phyloP scores from a whole-genome alignment of 2,888 invertebrate genomes.

The Brassicogethes aeneus region DNA sequence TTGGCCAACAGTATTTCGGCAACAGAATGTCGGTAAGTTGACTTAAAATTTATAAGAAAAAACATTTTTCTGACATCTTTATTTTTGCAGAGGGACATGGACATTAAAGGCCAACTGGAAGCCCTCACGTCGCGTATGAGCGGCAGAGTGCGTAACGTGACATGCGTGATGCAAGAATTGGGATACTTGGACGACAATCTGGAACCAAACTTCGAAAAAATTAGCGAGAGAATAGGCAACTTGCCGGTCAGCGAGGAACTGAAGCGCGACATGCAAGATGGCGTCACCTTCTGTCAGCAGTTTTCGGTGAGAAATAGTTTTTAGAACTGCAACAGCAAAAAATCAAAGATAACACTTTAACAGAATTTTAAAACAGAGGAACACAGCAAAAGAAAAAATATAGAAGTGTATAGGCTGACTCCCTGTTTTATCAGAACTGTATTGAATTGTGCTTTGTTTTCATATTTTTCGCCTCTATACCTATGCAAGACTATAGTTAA shows the following conservation, averaged over 20 bases:
- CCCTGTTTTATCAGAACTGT: too few relatives aligned
- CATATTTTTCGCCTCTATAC: too few relatives aligned
- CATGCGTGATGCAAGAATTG: slow-evolving; percentile 63
- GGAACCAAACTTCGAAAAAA: slow-evolving; percentile 57
- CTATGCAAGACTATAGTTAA: too few relatives aligned
- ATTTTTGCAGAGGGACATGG: slow-evolving; percentile 48
- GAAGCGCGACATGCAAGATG: slow-evolving; percentile 56
- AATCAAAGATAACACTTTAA: too few relatives aligned
- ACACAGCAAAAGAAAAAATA: too few relatives aligned
- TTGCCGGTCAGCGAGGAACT: slow-evolving; percentile 54
- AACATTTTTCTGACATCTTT: neutral
- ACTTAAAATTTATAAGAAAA: slow-evolving; percentile 1
- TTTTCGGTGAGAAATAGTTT: slow-evolving; percentile 61
- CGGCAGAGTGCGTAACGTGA: slow-evolving; percentile 51
- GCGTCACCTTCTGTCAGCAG: slow-evolving; percentile 58
- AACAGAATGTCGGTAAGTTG: slow-evolving; percentile 50
- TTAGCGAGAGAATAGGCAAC: slow-evolving; percentile 51
- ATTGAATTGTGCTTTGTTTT: too few relatives aligned
- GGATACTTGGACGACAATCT: slow-evolving; percentile 58
- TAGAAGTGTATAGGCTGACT: too few relatives aligned
- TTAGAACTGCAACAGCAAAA: too few relatives aligned
- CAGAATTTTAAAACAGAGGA: neutral
- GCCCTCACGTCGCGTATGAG: slow-evolving; percentile 46
- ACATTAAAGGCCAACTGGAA: slow-evolving; percentile 52
- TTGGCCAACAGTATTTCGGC: slow-evolving; percentile 35